These are phyloP conservation scores for Tapirus terrestris DNA, from an alignment of 2,113 vertebrate species.

Conservation along the genomic window DNA sequence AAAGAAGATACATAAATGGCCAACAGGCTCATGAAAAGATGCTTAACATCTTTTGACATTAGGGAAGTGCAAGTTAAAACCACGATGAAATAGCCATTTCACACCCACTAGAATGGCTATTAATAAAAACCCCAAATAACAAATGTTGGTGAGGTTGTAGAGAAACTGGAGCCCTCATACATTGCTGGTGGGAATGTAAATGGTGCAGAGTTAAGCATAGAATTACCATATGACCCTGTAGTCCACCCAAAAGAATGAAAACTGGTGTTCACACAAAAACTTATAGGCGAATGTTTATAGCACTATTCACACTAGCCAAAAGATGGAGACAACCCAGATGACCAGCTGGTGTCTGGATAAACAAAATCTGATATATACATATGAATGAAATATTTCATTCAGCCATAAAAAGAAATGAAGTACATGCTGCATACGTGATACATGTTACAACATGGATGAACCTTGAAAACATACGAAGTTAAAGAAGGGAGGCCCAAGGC, in stretches of 20 bases:
- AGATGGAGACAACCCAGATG: background rate
- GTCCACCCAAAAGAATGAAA: background rate
- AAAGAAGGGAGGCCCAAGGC: background rate
- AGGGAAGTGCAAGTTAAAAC: background rate
- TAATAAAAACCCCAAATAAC: slow-evolving; percentile 10
- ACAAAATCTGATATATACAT: background rate
- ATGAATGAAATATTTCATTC: background rate
- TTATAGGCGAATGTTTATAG: background rate
- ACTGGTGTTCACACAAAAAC: background rate
- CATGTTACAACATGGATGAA: background rate
- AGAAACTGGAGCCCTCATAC: background rate
- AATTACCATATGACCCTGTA: background rate
- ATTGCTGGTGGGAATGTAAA: background rate
- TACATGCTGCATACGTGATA: background rate
- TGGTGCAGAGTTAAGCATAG: background rate
- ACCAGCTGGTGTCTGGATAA: background rate
- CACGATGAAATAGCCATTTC: background rate
- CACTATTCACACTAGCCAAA: background rate
- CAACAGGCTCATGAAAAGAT: background rate
- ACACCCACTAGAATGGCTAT: background rate
- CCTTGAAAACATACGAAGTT: background rate
- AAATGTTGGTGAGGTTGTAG: background rate
- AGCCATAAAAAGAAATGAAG: background rate
- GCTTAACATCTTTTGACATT: background rate
- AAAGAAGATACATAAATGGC: background rate